Base-by-base conservation (phyloP, 2,888 invertebrate species). In the Orthosia incerta region DNA sequence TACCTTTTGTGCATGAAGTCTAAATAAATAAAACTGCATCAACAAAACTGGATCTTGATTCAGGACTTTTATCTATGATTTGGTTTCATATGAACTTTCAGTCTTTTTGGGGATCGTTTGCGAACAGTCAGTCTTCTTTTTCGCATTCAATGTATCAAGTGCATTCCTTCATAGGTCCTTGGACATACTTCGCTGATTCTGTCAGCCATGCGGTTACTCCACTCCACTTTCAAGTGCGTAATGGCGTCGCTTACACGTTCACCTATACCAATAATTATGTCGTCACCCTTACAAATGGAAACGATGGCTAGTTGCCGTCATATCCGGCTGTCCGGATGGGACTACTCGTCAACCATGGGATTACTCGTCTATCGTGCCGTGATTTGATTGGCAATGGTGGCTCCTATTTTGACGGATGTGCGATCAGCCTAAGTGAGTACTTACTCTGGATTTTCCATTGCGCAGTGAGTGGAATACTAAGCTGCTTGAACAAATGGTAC, bases 301-400 rank as follows among this genome's bases (percentile, higher is more conserved):
- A 90, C 88, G 77, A 89, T 89, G 86, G 86, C 76, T 69, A 60
- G 79, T 50, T 89, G 89, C 85, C 90, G 91, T 92, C 92, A 92
- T 76, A 85, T 93, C 92, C 93, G 89, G 88, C 86, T 81, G 78
- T 68, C 71, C 9, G 80, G n/a, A n/a, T n/a, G n/a, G n/a, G n/a
- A n/a, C n/a, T n/a, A n/a, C n/a, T 76, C 62, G 61, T 74, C 79
- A 70, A 76, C 80, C 72, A 84, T 79, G 69, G 76, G 77, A 83
- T 86, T 82, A 84, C 51, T 75, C 39, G 65, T 60, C 59, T 62
- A 62, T 70, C 71, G 55, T 55, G n/a, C 26, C 73, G 79, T 84
- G 79, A 69, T 85, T 69, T 74, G 86, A 70, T 76, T 86, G 60
- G 70, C 71, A 84, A 84, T 84, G 60, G 56, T 59, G 73, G 73